Evolutionary conservation across 2,797 vertebrate genomes (phyloP).

Genomic region (Alca torda): DNA sequence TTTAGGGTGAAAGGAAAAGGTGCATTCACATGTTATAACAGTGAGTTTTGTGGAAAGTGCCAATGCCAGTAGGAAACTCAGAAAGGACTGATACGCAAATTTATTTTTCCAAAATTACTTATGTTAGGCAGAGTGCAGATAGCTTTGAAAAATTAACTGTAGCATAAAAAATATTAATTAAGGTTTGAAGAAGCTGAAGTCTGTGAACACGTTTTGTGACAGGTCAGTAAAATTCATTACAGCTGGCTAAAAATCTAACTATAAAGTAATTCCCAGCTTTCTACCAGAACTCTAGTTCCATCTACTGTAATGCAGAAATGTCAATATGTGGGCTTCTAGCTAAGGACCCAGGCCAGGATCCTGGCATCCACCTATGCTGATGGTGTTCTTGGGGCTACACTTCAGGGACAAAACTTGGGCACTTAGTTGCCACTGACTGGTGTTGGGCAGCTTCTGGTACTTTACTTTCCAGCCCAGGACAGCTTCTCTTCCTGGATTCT

Average conservation of each 20-base stretch:
- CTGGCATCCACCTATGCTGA: neutral
- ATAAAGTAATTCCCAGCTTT: neutral
- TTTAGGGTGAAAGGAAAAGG: neutral
- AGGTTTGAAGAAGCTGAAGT: neutral
- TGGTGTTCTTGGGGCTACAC: neutral
- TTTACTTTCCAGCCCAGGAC: neutral
- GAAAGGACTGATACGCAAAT: neutral
- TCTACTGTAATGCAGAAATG: neutral
- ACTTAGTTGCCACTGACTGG: neutral
- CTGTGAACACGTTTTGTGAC: neutral
- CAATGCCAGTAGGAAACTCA: neutral
- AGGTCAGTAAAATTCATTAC: neutral
- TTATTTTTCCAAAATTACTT: neutral
- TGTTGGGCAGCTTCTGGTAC: neutral
- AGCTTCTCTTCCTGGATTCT: neutral
- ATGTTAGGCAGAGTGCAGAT: neutral
- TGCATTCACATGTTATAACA: neutral
- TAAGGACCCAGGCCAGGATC: neutral
- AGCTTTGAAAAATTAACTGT: conserved; percentile 9
- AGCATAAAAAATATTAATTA: neutral
- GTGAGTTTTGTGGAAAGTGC: neutral
- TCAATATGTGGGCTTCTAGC: neutral
- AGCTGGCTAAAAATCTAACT: neutral
- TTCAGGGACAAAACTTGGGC: neutral
- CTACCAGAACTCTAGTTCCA: neutral